These are phyloP conservation scores for Melanotaenia boesemani DNA, from an alignment of 2,797 vertebrate species.

Conservation along the genomic window DNA sequence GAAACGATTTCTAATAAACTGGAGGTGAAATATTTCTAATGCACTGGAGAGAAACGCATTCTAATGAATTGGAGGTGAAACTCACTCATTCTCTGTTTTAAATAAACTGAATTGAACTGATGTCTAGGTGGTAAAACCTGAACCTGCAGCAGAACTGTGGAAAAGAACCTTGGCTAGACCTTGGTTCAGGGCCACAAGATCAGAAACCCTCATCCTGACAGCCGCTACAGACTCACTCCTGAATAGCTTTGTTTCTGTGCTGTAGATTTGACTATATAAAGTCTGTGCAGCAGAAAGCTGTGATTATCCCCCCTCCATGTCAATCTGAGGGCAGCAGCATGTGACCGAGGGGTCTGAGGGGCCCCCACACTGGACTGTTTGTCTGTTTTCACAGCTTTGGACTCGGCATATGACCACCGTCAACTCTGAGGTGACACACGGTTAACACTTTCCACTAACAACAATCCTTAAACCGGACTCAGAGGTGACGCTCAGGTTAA, in stretches of 20 bases:
- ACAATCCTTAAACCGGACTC: background rate
- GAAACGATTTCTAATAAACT: too few species aligned
- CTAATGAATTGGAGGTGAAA: too few species aligned
- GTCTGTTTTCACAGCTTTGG: conserved; percentile 43
- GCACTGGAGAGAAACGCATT: too few species aligned
- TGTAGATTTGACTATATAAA: conserved; percentile 24
- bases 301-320: conserved; percentile 47
- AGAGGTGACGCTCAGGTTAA: background rate
- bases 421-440: background rate
- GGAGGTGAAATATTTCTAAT: too few species aligned
- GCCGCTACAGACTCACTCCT: too few species aligned
- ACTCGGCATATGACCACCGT: conserved; percentile 46
- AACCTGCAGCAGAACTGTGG: too few species aligned
- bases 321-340: conserved; percentile 65
- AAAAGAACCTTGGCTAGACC: accelerated
- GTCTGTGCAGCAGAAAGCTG: conserved; percentile 32
- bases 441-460: background rate
- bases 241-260: too few species aligned
- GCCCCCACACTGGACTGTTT: conserved; percentile 64
- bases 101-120: too few species aligned
- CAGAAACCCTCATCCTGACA: too few species aligned
- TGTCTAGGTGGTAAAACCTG: too few species aligned
- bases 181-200: too few species aligned
- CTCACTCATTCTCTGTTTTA: too few species aligned
- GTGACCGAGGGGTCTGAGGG: conserved; percentile 60